Evolutionary conservation across 2,888 invertebrate species (phyloP).

Genomic region (Pediacus dermestoides): DNA sequence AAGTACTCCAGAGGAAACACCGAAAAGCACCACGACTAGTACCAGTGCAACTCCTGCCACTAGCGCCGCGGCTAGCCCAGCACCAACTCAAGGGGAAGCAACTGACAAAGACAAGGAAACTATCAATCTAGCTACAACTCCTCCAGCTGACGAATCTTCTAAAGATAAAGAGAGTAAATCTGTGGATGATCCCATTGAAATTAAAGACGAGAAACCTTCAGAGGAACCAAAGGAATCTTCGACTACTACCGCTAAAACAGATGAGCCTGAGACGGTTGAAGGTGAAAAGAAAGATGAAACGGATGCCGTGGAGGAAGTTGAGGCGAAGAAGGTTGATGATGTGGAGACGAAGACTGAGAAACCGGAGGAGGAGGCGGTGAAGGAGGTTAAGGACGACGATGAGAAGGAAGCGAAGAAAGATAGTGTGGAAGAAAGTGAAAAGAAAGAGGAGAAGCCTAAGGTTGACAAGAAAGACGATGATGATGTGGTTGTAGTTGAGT

Average conservation of each 20-base stretch:
- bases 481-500: conserved; percentile 63
- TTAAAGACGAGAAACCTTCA: conserved; percentile 32
- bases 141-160: conserved; percentile 12
- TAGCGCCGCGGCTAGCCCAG: conserved; percentile 72
- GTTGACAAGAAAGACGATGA: conserved; percentile 57
- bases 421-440: conserved; percentile 41
- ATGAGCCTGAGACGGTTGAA: conserved; percentile 33
- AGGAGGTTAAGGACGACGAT: conserved; percentile 50
- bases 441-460: conserved; percentile 48
- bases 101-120: conserved; percentile 40
- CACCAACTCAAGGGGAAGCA: conserved; percentile 53
- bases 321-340: conserved; percentile 25
- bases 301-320: conserved; percentile 51
- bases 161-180: conserved; percentile 35
- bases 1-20: conserved; percentile 45
- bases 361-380: conserved; percentile 23
- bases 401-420: conserved; percentile 29
- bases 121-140: too few relatives aligned
- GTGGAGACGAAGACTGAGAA: conserved; percentile 30
- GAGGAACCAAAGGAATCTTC: conserved; percentile 30
- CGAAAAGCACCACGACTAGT: conserved; percentile 57
- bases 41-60: conserved; percentile 62
- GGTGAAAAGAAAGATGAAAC: conserved; percentile 25
- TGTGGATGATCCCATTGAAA: too few relatives aligned
- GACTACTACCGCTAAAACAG: too few relatives aligned